Evolutionary conservation across 2,113 vertebrate species (phyloP), one percentile per base, ranked within the genome.

Genomic region (Ranitomeya variabilis): DNA sequence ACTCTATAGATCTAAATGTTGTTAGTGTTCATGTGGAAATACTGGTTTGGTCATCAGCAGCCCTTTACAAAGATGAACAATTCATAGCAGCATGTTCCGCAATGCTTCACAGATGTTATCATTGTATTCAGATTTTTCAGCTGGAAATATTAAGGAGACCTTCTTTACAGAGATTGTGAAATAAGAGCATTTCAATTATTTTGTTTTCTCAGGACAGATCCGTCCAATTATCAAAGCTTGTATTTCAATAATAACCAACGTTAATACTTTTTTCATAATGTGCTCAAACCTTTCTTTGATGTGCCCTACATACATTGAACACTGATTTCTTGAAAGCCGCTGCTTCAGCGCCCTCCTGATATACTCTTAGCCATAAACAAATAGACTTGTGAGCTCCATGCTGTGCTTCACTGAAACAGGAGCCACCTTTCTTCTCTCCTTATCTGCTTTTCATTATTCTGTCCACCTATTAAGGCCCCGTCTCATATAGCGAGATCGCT

Each of bases 311-410:
- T 82, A 82, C 79, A 88, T 73, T 88, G 86, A 83, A 54, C 67
- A 64, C 31, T 62, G 55, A 83, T 88, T 74, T 88, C 79, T 88
- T 88, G 80, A 88, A 88, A 88, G 87, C 60, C 31, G 6, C 23
- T 16, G 64, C 54, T 80, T 45, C 78, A 74, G 87, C 31, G 18
- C 80, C 87, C 87, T 88, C 85, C 85, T 80, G 85, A 21, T 76
- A 45, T 64, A 88, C 80, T 76, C 67, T 64, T 88, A 83, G 80
- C 80, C 59, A 54, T 83, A 83, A 83, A 88, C 87, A 88, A 83
- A 88, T 88, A 62, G 55, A 59, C 55, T 51, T 51, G 87, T 71
- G 45, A 18, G 80, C 31, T 7, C 57, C 80, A 88, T 52, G 80
- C 87, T 76, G 87, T 59, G 67, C 55, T 19, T 79, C 31, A 52